A percentile compares a stretch with the other conserved stretches of the same genome.
These are phyloP conservation scores for Vannuccia rotundouncinata DNA, from an alignment of 2,888 invertebrate species.

Conservation along the genomic window DNA sequence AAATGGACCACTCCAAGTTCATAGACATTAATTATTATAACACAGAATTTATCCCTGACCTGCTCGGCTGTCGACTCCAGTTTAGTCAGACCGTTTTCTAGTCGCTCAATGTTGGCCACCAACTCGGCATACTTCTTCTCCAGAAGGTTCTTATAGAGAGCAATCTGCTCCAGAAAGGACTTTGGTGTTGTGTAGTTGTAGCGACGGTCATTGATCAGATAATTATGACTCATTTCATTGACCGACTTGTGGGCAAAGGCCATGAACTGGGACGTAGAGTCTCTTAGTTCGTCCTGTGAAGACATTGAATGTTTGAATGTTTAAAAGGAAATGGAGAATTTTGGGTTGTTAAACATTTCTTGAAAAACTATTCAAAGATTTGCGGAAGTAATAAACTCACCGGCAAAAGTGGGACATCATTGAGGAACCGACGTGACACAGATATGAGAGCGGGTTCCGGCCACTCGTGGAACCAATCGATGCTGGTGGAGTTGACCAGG, in stretches of 20 bases:
- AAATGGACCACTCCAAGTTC: no score
- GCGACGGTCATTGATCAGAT: conserved; percentile 78
- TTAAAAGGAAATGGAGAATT: no score
- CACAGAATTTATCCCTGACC: conserved; percentile 63
- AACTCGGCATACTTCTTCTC: conserved; percentile 74
- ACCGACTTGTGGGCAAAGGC: conserved; percentile 87
- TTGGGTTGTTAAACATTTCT: no score
- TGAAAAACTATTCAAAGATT: no score
- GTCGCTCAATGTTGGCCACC: conserved; percentile 72
- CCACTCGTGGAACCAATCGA: conserved; percentile 98
- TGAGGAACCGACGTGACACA: conserved; percentile 78
- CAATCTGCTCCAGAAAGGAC: conserved; percentile 89
- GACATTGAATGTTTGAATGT: no score
- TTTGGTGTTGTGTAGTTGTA: conserved; percentile 96
- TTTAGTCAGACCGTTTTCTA: conserved; percentile 89
- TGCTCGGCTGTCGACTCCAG: conserved; percentile 78
- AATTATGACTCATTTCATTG: conserved; percentile 76
- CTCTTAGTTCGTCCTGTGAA: conserved; percentile 62
- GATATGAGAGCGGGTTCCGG: conserved; percentile 91
- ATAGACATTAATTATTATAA: neutral
- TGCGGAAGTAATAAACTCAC: conserved; percentile 24
- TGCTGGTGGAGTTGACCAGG: conserved; percentile 84
- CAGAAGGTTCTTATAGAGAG: conserved; percentile 77
- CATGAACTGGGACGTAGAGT: conserved; percentile 84
- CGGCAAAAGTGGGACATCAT: conserved; percentile 68